Percentiles rank a stretch among this genome's conserved stretches.
Conservation (phyloP, 2,113 vertebrate species). For the Dicerorhinus sumatrensis region DNA sequence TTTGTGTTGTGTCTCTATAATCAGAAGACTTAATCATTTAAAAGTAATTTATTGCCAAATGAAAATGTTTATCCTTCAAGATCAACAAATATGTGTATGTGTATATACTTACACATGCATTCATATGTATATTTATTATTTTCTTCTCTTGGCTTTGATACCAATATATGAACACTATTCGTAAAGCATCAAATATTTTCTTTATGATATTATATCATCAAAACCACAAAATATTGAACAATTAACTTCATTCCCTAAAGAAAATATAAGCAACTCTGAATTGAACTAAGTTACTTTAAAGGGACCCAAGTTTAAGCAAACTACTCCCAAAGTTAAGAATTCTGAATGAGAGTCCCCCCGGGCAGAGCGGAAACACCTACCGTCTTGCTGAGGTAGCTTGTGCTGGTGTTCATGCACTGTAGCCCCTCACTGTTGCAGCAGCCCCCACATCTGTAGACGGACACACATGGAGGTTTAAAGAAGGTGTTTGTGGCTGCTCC, state of each 20-base stretch:
- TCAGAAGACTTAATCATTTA: not conserved
- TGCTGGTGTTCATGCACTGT: conserved; percentile 97
- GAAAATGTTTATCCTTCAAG: not conserved
- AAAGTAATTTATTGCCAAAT: not conserved
- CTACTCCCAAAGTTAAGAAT: no score
- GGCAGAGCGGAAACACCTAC: conserved; percentile 86
- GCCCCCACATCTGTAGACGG: conserved; percentile 99
- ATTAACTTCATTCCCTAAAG: not conserved
- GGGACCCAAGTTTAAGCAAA: no score
- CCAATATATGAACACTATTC: not conserved
- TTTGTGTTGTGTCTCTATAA: not conserved
- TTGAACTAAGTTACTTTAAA: no score
- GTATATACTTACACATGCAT: no score
- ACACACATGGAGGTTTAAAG: conserved; percentile 99
- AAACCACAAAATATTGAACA: not conserved
- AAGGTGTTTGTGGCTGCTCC: conserved; percentile 98
- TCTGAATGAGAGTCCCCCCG: rapidly evolving
- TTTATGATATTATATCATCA: not conserved
- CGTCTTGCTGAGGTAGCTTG: conserved; percentile 97
- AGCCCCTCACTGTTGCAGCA: conserved; percentile 99
- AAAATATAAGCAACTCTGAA: not conserved
- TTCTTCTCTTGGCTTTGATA: not conserved
- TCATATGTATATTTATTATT: not conserved
- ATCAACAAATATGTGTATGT: not conserved
- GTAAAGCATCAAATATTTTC: not conserved